phyloP scores from a whole-genome alignment of 1,140 invertebrate species.

The Brachionus angularis region DNA sequence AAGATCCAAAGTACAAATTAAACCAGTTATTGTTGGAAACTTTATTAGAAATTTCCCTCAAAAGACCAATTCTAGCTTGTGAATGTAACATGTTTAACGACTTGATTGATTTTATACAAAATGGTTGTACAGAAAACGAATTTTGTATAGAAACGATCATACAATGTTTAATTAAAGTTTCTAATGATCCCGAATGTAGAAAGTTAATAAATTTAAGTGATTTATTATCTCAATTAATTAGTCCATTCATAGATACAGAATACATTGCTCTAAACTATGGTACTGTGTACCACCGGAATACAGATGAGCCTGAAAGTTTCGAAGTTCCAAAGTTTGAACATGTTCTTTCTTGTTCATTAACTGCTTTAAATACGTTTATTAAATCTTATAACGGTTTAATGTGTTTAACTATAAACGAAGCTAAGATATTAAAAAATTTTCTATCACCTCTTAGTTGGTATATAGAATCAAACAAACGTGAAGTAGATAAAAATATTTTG shows the following conservation, averaged over 20 bases:
- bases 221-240: background rate
- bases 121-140: background rate
- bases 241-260: background rate
- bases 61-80: background rate
- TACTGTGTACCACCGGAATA: too few relatives aligned
- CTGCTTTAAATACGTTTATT: background rate
- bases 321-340: background rate
- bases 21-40: conserved; percentile 12
- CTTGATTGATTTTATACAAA: background rate
- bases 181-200: background rate
- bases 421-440: background rate
- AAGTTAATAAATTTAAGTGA: background rate
- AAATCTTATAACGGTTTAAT: conserved; percentile 25
- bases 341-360: background rate
- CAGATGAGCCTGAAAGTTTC: background rate
- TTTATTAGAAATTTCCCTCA: background rate
- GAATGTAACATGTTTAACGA: conserved; percentile 7
- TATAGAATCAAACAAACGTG: background rate
- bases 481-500: background rate
- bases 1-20: conserved; percentile 1
- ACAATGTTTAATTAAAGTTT: background rate
- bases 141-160: conserved; percentile 4
- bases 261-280: background rate
- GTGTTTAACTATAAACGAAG: background rate
- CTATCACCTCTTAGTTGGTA: conserved; percentile 17